A percentile compares a stretch with the other conserved stretches of the same genome.
These are phyloP conservation scores for Agriotes lineatus DNA, from an alignment of 2,888 invertebrate species.

Conservation along the genomic window DNA sequence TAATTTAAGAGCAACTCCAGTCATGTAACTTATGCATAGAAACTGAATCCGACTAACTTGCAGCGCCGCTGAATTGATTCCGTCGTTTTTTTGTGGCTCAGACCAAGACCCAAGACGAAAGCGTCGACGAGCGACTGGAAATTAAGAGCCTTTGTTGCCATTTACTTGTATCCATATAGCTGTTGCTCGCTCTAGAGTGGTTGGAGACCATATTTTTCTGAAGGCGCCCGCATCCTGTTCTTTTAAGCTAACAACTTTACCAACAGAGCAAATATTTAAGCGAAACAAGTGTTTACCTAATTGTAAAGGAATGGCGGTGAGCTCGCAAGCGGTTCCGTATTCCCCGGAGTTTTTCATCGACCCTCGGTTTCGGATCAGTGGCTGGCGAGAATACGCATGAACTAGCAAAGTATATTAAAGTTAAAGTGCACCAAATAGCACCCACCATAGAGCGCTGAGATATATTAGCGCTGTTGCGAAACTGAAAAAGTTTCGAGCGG, in stretches of 20 bases:
- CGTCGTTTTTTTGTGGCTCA: conserved; percentile 1
- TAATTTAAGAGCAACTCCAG: conserved; percentile 38
- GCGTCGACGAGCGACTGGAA: neutral
- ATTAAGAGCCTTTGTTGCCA: neutral
- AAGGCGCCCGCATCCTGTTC: neutral
- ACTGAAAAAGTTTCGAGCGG: neutral
- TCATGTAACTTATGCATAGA: conserved; percentile 37
- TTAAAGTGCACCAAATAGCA: conserved; percentile 3
- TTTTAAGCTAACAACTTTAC: conserved; percentile 8
- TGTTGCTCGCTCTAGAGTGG: neutral
- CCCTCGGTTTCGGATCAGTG: neutral
- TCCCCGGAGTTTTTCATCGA: neutral
- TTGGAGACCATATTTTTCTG: neutral
- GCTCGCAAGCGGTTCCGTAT: neutral
- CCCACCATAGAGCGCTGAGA: neutral
- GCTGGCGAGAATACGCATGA: neutral
- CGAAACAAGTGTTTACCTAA: neutral
- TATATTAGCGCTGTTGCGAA: neutral
- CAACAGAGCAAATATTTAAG: neutral
- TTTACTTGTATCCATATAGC: neutral
- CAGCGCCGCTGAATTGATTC: neutral
- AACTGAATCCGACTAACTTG: conserved; percentile 30
- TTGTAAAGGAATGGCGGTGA: conserved; percentile 1
- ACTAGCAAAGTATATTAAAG: conserved; percentile 2
- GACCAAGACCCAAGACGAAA: neutral